A percentile compares a stretch with the other conserved stretches of the same genome.
phyloP scores from a whole-genome alignment of 2,888 invertebrate genomes.

The Hirudinaria manillensis region DNA sequence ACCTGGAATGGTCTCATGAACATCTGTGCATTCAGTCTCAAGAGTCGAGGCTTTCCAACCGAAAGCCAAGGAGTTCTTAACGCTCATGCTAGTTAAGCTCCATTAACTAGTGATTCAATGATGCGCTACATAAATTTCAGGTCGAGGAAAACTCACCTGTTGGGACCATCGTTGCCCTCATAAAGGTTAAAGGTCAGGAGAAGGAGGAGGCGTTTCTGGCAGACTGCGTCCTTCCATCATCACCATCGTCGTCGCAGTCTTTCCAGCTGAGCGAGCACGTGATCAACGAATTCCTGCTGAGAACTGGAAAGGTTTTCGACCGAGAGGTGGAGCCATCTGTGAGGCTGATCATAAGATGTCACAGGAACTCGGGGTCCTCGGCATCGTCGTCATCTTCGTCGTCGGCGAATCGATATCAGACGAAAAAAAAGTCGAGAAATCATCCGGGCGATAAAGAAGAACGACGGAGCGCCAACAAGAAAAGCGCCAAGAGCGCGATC shows the following conservation, averaged over 20 bases:
- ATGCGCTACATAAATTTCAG: neutral
- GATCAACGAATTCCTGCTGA: constrained; percentile 26
- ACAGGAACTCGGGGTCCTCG: neutral
- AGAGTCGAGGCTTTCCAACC: too few species aligned
- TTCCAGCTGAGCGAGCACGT: constrained; percentile 24
- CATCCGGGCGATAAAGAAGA: neutral
- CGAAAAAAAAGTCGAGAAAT: neutral
- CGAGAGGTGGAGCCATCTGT: constrained; percentile 9
- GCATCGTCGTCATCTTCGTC: too few species aligned
- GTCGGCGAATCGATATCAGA: neutral
- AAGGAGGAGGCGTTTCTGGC: neutral
- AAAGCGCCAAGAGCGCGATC: constrained; percentile 3
- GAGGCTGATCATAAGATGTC: neutral
- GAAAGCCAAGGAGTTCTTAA: too few species aligned
- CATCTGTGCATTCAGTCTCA: too few species aligned
- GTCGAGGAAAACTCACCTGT: constrained; percentile 25
- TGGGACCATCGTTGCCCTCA: constrained; percentile 16
- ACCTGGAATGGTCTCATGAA: too few species aligned
- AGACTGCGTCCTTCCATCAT: neutral
- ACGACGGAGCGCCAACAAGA: neutral
- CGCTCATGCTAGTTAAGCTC: too few species aligned
- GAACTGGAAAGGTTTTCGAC: constrained; percentile 15
- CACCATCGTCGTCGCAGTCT: neutral
- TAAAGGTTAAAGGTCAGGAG: neutral
- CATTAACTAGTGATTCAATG: too few species aligned